Evolutionary conservation across 2,113 vertebrate species (phyloP).

Genomic region (Colaptes auratus): DNA sequence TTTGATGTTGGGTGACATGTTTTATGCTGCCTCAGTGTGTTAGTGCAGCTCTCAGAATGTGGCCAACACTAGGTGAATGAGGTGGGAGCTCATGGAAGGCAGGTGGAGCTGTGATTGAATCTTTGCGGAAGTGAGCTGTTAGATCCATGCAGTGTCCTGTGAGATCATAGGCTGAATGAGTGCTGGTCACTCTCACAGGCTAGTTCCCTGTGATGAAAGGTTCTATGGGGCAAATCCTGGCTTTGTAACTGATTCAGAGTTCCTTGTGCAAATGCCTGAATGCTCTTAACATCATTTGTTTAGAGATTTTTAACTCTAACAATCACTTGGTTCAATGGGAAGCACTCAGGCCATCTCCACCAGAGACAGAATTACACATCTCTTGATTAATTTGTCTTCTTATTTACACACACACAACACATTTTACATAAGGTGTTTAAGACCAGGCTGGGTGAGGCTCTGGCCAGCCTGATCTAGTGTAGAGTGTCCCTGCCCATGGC

Average conservation of each 20-base stretch:
- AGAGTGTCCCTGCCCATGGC: too few relatives aligned
- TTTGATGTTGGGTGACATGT: not conserved
- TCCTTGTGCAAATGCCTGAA: not conserved
- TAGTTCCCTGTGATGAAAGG: not conserved
- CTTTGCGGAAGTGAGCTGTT: not conserved
- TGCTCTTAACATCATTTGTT: not conserved
- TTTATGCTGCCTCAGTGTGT: not conserved
- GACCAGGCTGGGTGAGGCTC: too few relatives aligned
- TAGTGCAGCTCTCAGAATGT: not conserved
- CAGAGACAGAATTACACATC: not conserved
- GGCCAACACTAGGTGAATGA: not conserved
- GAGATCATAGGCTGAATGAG: not conserved
- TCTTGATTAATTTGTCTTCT: not conserved
- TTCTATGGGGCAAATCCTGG: not conserved
- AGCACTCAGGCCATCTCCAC: not conserved
- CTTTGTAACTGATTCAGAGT: not conserved
- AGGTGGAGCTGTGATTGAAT: not conserved
- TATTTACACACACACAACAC: not conserved
- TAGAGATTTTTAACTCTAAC: not conserved
- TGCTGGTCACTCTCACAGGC: not conserved
- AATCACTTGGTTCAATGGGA: not conserved
- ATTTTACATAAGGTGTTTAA: too few relatives aligned
- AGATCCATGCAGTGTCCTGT: accelerated
- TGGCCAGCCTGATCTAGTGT: too few relatives aligned
- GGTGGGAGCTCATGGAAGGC: not conserved